phyloP scores from a whole-genome alignment of 2,113 vertebrate species.

The Psephotus haematonotus region DNA sequence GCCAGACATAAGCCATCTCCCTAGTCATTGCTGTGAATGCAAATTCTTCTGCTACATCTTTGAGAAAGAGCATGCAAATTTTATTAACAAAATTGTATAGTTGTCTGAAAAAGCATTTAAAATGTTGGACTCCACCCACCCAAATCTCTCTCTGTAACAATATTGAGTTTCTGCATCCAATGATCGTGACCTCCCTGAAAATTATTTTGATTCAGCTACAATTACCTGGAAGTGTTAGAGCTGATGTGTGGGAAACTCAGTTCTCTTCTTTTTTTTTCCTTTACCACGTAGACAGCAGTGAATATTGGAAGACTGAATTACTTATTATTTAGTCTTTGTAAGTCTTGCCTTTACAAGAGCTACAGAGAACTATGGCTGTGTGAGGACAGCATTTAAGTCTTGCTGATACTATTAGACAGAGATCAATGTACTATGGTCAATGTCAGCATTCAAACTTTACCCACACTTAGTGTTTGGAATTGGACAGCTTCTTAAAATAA shows the following conservation, averaged over 20 bases:
- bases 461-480: neutral
- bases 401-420: neutral
- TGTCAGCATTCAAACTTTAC: neutral
- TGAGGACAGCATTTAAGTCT: neutral
- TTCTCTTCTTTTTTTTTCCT: neutral
- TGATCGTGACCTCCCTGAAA: accelerated
- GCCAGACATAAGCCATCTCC: neutral
- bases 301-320: neutral
- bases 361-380: neutral
- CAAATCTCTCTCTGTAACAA: neutral
- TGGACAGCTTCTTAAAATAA: neutral
- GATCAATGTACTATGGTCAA: neutral
- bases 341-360: neutral
- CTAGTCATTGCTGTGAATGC: neutral
- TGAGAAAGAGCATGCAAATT: neutral
- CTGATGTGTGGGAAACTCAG: neutral
- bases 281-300: neutral
- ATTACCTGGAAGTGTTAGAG: neutral
- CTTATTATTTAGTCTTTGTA: neutral
- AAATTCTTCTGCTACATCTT: neutral
- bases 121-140: accelerated
- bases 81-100: neutral
- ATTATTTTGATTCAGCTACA: neutral
- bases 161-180: accelerated
- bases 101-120: neutral